phyloP scores from a whole-genome alignment of 1,140 invertebrate species.

The Diplogasteroides magnus region DNA sequence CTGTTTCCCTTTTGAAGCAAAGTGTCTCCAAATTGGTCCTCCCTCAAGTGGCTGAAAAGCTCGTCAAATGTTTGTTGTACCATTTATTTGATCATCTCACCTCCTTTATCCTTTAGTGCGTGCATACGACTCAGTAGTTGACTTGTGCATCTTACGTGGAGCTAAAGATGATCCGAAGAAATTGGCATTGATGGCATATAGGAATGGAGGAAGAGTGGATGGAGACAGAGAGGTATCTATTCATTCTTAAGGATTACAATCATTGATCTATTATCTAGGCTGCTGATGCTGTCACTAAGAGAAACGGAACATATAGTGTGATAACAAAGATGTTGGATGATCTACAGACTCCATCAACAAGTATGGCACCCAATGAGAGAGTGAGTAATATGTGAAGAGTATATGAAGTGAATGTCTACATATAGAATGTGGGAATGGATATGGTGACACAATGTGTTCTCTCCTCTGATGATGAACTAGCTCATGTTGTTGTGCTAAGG shows the following conservation, averaged over 20 bases:
- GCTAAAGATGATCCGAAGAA: constrained; percentile 79
- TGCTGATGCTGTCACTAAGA: neutral
- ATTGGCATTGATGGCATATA: constrained; percentile 78
- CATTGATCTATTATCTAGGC: neutral
- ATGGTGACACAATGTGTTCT: neutral
- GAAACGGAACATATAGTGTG: neutral
- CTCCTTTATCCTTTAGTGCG: constrained; percentile 26
- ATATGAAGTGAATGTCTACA: too few relatives aligned
- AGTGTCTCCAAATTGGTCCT: constrained; percentile 17
- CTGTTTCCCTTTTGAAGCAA: constrained; percentile 21
- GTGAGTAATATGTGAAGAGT: neutral
- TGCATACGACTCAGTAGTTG: constrained; percentile 76
- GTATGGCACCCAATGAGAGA: neutral
- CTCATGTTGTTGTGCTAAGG: neutral
- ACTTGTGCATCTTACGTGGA: constrained; percentile 77
- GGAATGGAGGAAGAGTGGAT: constrained; percentile 24
- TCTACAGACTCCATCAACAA: neutral
- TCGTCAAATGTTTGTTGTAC: constrained; percentile 6
- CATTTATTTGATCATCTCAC: neutral
- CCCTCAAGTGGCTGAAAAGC: constrained; percentile 10
- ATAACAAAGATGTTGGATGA: neutral
- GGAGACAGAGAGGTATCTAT: neutral
- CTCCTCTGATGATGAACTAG: neutral
- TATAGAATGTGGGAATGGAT: neutral
- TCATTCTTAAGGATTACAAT: neutral